These are phyloP conservation scores for Rhynchonycteris naso DNA, from an alignment of 2,797 vertebrate species.

Conservation along the genomic window DNA sequence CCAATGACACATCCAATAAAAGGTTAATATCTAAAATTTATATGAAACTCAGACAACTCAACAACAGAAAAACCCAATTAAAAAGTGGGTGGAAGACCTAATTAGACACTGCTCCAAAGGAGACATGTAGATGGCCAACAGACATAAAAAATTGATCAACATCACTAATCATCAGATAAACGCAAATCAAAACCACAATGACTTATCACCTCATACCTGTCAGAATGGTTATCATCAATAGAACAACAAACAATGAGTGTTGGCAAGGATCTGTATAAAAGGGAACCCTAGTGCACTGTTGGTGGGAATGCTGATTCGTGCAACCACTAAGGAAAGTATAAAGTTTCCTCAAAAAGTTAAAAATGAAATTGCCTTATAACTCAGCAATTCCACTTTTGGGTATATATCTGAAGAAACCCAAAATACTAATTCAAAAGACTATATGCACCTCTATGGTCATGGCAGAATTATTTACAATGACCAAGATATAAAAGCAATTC, in stretches of 20 bases:
- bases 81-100: background rate
- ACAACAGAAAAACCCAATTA: background rate
- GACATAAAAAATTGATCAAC: background rate
- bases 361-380: background rate
- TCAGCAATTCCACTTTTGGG: background rate
- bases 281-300: background rate
- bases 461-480: background rate
- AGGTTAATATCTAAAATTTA: background rate
- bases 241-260: background rate
- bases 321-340: background rate
- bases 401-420: background rate
- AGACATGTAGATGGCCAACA: background rate
- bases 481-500: background rate
- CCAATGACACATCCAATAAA: background rate
- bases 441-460: background rate
- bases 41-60: background rate
- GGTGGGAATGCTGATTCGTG: background rate
- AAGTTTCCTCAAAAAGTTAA: background rate
- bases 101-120: background rate
- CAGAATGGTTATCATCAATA: background rate
- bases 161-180: background rate
- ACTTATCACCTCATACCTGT: background rate
- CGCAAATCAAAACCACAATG: background rate
- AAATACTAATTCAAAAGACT: background rate
- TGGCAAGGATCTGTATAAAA: background rate